A percentile compares a stretch with the other conserved stretches of the same genome.
Evolutionary conservation across 1,140 invertebrate species (phyloP).

Genomic region (Yoshiicerus persimilis): DNA sequence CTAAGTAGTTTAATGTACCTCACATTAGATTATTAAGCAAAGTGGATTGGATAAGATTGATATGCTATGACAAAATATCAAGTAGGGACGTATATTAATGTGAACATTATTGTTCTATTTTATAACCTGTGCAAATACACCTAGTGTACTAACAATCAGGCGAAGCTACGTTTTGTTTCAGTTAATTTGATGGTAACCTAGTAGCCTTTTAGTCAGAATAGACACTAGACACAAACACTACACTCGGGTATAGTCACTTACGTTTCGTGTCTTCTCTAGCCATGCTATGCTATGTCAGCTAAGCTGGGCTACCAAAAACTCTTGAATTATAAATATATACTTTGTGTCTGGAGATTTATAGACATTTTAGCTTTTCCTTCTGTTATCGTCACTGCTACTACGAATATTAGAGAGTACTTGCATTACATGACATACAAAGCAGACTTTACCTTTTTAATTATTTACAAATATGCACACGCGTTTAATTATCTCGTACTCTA

Average conservation of each 20-base stretch:
- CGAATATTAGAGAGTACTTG: neutral
- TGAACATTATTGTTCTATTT: neutral
- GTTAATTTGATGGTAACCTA: neutral
- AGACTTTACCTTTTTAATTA: neutral
- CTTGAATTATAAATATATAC: neutral
- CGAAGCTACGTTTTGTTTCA: no score
- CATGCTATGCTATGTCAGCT: neutral
- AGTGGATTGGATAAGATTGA: neutral
- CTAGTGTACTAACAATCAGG: neutral
- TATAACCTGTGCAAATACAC: neutral
- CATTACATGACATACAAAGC: neutral
- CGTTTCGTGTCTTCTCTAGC: neutral
- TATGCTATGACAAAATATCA: neutral
- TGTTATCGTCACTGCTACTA: neutral
- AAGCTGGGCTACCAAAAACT: neutral
- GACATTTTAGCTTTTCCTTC: neutral
- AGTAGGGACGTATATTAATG: neutral
- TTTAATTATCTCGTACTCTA: neutral
- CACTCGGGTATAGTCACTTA: neutral
- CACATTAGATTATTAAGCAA: neutral
- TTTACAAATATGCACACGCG: neutral
- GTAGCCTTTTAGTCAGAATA: neutral
- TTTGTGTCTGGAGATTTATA: neutral
- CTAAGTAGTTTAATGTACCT: neutral
- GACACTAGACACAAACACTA: neutral